Evolutionary conservation across 2,888 invertebrate genomes (phyloP).

Genomic region (Fissipunctia ypsillon): DNA sequence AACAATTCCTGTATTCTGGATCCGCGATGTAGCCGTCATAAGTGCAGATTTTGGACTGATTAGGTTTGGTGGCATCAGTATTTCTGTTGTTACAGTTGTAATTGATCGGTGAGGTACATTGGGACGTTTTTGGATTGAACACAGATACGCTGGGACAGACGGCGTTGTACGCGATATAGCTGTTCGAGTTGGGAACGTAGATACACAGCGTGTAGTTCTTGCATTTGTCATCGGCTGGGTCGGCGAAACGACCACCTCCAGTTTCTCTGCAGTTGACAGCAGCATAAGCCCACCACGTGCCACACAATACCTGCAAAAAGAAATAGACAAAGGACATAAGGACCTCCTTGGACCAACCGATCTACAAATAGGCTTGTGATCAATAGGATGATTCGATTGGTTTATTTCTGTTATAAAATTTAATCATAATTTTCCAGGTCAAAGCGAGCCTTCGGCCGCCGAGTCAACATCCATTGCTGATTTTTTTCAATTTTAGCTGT

Average conservation of each 20-base stretch:
- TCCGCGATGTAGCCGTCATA: slow-evolving; percentile 37
- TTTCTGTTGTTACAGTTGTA: neutral
- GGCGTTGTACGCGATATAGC: slow-evolving; percentile 13
- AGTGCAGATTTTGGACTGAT: slow-evolving; percentile 2
- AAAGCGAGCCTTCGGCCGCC: no score
- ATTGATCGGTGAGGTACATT: slow-evolving; percentile 14
- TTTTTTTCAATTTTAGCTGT: no score
- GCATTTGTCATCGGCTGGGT: slow-evolving; percentile 22
- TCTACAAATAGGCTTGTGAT: neutral
- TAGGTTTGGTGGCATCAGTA: neutral
- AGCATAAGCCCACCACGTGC: slow-evolving; percentile 1
- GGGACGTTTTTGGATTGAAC: slow-evolving; percentile 25
- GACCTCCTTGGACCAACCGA: neutral
- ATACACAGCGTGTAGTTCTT: slow-evolving; percentile 44
- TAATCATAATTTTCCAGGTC: neutral
- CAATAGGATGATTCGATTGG: neutral
- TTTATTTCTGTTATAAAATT: neutral
- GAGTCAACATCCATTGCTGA: no score
- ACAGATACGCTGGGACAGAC: slow-evolving; percentile 27
- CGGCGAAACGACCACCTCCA: slow-evolving; percentile 33
- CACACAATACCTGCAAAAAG: slow-evolving; percentile 16
- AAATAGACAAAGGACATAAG: neutral
- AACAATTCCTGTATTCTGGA: slow-evolving; percentile 21
- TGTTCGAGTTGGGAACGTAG: slow-evolving; percentile 19
- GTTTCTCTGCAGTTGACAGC: slow-evolving; percentile 28